Base-by-base conservation (phyloP, 1,140 invertebrate species). In the Stegodyphus dumicola region DNA sequence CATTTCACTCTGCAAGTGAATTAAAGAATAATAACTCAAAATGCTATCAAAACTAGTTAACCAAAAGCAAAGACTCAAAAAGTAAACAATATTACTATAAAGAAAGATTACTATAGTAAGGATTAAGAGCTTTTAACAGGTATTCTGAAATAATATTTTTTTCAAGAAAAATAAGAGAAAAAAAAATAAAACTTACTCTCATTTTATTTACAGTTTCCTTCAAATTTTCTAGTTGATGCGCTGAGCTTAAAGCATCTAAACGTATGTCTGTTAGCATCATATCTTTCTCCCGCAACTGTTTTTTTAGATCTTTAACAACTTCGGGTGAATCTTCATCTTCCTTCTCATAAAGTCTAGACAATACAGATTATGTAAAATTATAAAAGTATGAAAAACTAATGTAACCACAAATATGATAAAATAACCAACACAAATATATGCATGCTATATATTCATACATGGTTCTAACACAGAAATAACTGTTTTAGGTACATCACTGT, bases 121-220 rank as follows among this genome's bases (percentile, higher is more conserved):
- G n/a, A n/a, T n/a, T n/a, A 71, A 10, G 13, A 71, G 17, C 17
- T 51, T 33, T 48, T 51, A 33, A 17, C 10, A 15, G 7, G 17
- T 10, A 69, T 33, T 33, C 9, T 69, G 6, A 69, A 33, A n/a
- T 33, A 49, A 54, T 65, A 33, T 33, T 33, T 1, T 33, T 33
- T 33, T 33, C 33, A 33, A 48, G n/a, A 15, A 60, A 51, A 56
- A 52, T 53, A 33, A 56, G 5, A 54, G n/a, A 67, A 56, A 65
- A 69, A 70, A 69, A 49, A 18, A 64, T 15, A 54, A 79, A 86
- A 67, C 85, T 91, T 91, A 96, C 95, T 91, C 96, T 95, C 96
- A 99, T 98, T 91, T 97, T 97, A 89, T 95, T 97, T 89, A 99
- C 96, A 64, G 96, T 97, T 89, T 99, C 98, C 90, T 98, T 97